Conservation (phyloP, 2,888 invertebrate species). For the Oligia latruncula region DNA sequence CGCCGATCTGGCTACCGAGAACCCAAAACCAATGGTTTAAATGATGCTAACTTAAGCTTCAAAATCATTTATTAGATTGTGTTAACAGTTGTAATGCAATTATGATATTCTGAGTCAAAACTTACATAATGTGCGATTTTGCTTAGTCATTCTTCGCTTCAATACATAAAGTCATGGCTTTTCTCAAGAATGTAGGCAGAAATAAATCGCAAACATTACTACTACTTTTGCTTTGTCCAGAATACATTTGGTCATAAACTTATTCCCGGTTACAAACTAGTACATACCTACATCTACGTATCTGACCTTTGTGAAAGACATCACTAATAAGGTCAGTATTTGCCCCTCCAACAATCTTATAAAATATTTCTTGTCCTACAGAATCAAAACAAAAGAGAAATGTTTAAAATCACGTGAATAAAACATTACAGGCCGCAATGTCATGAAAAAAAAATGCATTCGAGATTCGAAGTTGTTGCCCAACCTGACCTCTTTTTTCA, state of each 20-base stretch:
- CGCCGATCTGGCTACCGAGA: neutral
- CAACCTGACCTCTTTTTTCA: slow-evolving; percentile 3
- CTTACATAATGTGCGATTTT: neutral
- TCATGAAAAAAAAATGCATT: slow-evolving; percentile 15
- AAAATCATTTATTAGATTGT: neutral
- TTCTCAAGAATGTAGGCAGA: neutral
- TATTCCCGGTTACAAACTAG: neutral
- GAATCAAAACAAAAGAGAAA: slow-evolving; percentile 24
- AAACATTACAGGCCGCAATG: slow-evolving; percentile 7
- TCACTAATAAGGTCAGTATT: neutral
- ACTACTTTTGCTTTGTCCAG: neutral
- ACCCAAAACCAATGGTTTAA: slow-evolving; percentile 5
- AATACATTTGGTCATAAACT: neutral
- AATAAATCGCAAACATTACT: too few species aligned
- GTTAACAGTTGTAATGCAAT: neutral
- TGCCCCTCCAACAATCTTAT: neutral
- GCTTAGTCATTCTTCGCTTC: neutral
- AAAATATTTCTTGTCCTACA: neutral
- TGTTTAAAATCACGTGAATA: slow-evolving; percentile 32
- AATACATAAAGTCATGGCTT: neutral
- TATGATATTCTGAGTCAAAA: neutral
- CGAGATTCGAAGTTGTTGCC: slow-evolving; percentile 15
- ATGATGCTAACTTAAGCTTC: neutral
- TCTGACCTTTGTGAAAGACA: neutral
- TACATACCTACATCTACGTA: neutral